Base-by-base conservation (phyloP, 2,797 vertebrate species). In the Euphonia xanthogaster region DNA sequence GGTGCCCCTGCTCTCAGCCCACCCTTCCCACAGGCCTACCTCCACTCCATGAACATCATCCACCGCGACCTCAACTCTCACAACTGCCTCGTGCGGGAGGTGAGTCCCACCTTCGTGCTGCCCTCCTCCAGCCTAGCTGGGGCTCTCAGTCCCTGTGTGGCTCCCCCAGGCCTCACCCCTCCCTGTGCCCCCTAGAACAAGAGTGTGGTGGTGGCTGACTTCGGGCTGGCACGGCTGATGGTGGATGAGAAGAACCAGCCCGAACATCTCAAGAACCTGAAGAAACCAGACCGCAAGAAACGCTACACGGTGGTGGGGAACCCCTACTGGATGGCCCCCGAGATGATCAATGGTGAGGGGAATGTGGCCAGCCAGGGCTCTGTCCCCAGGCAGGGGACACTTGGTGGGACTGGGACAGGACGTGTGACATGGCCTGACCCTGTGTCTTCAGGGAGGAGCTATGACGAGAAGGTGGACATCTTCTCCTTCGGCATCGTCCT, bases 11-110 rank as follows among this genome's bases (percentile, higher is more conserved):
- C 30, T 31, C 40, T 92, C 55, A 53, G 45, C 50, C 35, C 30
- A 4, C 54, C 58, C 27, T 86, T 96, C 82, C 73, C 67, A 37
- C 93, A 99, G 99, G 97, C 99, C 28, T 99, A 99, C 97, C 98
- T 99, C 96, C 99, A 99, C 97, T 99, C 99, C 95, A 99, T 99
- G 99, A 99, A 99, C 97, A 99, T 99, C 96, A 99, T 99, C 97
- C 99, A 99, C 95, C 98, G 99, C 3, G 99, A 99, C 96, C 98
- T 99, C 96, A 99, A 99, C 97, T 99, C 99, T 20, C 98, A 99
- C 98, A 99, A 99, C 98, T 99, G 99, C 97, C 98, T 99, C 0
- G 99, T 99, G 75, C 98, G 98, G 70, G 99, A 99, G 98, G 99
- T 99, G 97, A 98, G 98, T 95, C 44, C 65, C 28, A 30, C 22